These are phyloP conservation scores for Ptychobarbus kaznakovi DNA, from an alignment of 2,797 vertebrate species.

Conservation along the genomic window DNA sequence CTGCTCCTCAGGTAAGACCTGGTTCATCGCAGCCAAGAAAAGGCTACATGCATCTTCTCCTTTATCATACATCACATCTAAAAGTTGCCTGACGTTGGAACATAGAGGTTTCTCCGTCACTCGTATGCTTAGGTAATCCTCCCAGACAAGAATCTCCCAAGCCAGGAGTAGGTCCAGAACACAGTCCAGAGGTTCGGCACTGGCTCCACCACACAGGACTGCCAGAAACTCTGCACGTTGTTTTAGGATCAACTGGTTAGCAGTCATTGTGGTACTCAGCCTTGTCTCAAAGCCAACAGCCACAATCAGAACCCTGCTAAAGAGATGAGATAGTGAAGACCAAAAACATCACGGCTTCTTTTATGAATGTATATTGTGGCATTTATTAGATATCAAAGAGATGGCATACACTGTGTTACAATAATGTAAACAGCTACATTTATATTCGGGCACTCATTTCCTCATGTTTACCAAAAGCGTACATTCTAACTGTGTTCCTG, in stretches of 20 bases:
- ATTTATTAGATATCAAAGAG: neutral
- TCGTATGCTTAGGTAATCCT: slow-evolving; percentile 81
- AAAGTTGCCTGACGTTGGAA: slow-evolving; percentile 74
- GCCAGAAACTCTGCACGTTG: slow-evolving; percentile 79
- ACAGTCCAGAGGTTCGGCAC: slow-evolving; percentile 80
- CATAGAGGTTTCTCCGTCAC: slow-evolving; percentile 72
- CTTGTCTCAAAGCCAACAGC: neutral
- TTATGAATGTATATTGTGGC: neutral
- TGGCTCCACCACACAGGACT: slow-evolving; percentile 77
- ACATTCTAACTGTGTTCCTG: no score
- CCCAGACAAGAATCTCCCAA: slow-evolving; percentile 79
- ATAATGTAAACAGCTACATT: neutral
- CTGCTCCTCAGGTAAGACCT: slow-evolving; percentile 71
- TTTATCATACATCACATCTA: slow-evolving; percentile 80
- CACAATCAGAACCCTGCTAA: slow-evolving; percentile 16
- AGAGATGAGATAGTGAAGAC: neutral
- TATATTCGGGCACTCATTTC: neutral
- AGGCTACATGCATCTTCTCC: slow-evolving; percentile 74
- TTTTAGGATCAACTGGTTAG: slow-evolving; percentile 76
- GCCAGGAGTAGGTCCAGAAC: slow-evolving; percentile 83
- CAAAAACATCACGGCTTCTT: neutral
- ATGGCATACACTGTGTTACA: neutral
- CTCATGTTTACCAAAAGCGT: neutral
- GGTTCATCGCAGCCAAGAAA: slow-evolving; percentile 72
- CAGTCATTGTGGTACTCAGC: slow-evolving; percentile 67